Base-by-base conservation (phyloP, 2,797 vertebrate genomes). In the Hippoglossus hippoglossus region DNA sequence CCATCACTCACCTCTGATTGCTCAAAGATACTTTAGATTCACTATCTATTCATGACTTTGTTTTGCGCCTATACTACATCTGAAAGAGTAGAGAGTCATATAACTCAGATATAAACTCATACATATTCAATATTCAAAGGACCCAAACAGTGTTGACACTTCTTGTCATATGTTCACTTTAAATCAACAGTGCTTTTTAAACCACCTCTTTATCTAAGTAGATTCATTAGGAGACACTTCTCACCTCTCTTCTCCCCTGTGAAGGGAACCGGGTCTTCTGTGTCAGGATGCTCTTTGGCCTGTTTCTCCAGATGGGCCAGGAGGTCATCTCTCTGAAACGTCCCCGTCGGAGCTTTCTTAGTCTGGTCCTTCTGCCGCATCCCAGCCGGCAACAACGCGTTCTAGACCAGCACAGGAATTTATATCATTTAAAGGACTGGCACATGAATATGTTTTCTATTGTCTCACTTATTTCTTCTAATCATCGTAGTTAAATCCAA, bases 281-380 rank as follows among this genome's bases (percentile, higher is more conserved):
- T 93, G 88, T 99, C 98, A 47, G 97, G 97, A 89, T 96, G 90
- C 11, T 98, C 97, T 72, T 97, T 97, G n/a, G 98, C 98, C 91
- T 98, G 94, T 84, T 99, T 96, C 94, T 99, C 98, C 92, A 99
- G 94, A 90, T 99, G 98, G 36, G 96, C 96, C 90, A 98, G 93
- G 71, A 99, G 96, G 76, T 97, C 93, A 68, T 98, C 98, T 82
- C 98, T 96, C 87, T 96, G 96, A 93, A 99, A 98, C 0, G 92
- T 94, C 68, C 98, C 98, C 0, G 98, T 99, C 1, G 98, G 96
- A 44, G 94, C 90, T 90, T 99, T 99, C 90, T 96, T 97, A 0
- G 98, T 99, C 93, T 99, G 98, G 91, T 99, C 97, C 82, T 95
- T 96, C 91, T 99, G 98, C 72, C 98, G 95, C 89, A 97, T 88